These are phyloP conservation scores for Diorhabda elongata DNA, from an alignment of 1,140 invertebrate species.

Conservation along the genomic window DNA sequence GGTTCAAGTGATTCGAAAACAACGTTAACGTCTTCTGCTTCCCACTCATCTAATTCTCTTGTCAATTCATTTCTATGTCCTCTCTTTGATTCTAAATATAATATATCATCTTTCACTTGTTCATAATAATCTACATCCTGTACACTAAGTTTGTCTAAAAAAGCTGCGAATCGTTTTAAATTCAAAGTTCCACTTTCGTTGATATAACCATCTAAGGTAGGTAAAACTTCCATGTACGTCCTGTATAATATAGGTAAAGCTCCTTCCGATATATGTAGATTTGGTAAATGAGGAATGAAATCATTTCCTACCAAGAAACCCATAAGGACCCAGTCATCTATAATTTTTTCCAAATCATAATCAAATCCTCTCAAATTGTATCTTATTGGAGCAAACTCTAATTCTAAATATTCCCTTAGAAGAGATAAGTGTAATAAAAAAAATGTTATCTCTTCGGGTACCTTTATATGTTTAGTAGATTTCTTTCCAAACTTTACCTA, in stretches of 20 bases:
- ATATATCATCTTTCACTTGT: conserved; percentile 79
- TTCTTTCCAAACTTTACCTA: conserved; percentile 67
- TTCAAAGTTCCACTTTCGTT: conserved; percentile 87
- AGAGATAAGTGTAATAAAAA: conserved; percentile 88
- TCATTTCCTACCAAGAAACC: conserved; percentile 96
- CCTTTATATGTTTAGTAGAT: conserved; percentile 54
- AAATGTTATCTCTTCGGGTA: conserved; percentile 88
- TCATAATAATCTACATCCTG: conserved; percentile 83
- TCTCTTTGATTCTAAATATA: conserved; percentile 78
- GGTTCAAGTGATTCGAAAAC: conserved; percentile 30
- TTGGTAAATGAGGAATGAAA: conserved; percentile 92
- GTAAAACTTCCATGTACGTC: conserved; percentile 83
- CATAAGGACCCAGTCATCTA: conserved; percentile 82
- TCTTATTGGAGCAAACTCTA: conserved; percentile 82
- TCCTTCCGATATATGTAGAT: conserved; percentile 88
- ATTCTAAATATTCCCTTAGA: conserved; percentile 86
- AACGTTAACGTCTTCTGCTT: conserved; percentile 25
- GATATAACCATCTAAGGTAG: conserved; percentile 87
- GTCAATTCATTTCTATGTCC: conserved; percentile 44
- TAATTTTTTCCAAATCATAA: conserved; percentile 78
- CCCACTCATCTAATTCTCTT: conserved; percentile 25
- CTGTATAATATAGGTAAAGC: conserved; percentile 82
- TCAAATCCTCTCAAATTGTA: conserved; percentile 58
- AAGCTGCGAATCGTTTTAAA: conserved; percentile 79
- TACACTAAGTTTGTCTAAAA: conserved; percentile 71